A percentile compares a stretch with the other conserved stretches of the same genome.
These are phyloP conservation scores for Sarcophaga rosellei DNA, from an alignment of 2,888 invertebrate species.

Conservation along the genomic window DNA sequence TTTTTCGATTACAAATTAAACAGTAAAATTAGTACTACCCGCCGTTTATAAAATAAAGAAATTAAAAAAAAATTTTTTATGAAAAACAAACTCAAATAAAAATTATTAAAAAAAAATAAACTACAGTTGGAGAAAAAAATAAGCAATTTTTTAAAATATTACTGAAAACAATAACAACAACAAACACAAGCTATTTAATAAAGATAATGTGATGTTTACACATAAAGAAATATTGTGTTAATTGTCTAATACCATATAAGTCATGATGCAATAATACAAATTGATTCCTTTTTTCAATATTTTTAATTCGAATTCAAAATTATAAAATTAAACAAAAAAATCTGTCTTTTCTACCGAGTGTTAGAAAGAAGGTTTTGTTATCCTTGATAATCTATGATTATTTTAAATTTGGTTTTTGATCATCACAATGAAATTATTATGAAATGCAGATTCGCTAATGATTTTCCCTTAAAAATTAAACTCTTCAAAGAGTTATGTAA, in stretches of 20 bases:
- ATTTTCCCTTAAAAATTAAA: no score
- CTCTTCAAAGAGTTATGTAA: no score
- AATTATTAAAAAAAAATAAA: constrained; percentile 32
- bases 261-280: no score
- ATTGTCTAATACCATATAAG: background rate
- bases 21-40: constrained; percentile 65
- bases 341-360: no score
- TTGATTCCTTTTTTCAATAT: no score
- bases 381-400: no score
- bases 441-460: no score
- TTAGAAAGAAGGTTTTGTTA: no score
- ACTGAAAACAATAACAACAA: constrained; percentile 12
- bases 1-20: constrained; percentile 28
- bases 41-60: constrained; percentile 58
- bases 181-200: background rate
- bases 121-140: constrained; percentile 18
- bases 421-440: no score
- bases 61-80: background rate
- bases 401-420: no score
- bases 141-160: constrained; percentile 48
- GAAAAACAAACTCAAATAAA: constrained; percentile 20
- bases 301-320: no score
- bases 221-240: constrained; percentile 7
- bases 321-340: no score
- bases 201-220: constrained; percentile 43